phyloP scores from a whole-genome alignment of 2,888 invertebrate species.

The Cephus nigrinus region DNA sequence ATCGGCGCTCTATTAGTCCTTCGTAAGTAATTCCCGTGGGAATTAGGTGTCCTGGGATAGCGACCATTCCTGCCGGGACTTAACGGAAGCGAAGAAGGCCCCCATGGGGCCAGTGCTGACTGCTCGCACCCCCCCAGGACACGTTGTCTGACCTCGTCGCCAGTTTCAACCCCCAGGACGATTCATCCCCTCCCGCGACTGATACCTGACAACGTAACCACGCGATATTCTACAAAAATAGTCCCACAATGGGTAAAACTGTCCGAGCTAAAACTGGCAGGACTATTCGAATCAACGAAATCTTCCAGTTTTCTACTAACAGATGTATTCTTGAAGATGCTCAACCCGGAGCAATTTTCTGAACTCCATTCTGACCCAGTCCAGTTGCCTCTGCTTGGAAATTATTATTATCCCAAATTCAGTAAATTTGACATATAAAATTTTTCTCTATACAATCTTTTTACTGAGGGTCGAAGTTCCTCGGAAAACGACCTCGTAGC shows the following conservation, averaged over 20 bases:
- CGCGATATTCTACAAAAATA: background rate
- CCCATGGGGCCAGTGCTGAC: constrained; percentile 57
- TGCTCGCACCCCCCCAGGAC: constrained; percentile 54
- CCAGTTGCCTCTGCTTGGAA: no score
- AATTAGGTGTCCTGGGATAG: constrained; percentile 49
- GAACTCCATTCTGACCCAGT: no score
- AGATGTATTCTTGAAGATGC: no score
- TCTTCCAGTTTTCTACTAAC: no score
- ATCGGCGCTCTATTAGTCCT: constrained; percentile 53
- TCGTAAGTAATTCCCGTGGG: constrained; percentile 63
- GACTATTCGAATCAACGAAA: no score
- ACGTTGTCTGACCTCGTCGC: constrained; percentile 38
- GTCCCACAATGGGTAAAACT: no score
- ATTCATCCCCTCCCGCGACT: constrained; percentile 22
- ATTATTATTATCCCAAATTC: no score
- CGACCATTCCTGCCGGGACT: constrained; percentile 49
- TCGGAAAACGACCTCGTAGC: background rate
- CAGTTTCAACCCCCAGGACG: background rate
- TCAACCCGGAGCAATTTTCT: no score
- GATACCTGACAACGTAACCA: background rate
- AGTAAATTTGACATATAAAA: no score
- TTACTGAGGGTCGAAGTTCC: background rate
- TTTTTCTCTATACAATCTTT: no score
- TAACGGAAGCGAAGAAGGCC: constrained; percentile 50
- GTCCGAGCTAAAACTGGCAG: no score